Evolutionary conservation across 2,888 invertebrate species (phyloP), one percentile per base, ranked within the genome.

Genomic region (Andricus curvator): DNA sequence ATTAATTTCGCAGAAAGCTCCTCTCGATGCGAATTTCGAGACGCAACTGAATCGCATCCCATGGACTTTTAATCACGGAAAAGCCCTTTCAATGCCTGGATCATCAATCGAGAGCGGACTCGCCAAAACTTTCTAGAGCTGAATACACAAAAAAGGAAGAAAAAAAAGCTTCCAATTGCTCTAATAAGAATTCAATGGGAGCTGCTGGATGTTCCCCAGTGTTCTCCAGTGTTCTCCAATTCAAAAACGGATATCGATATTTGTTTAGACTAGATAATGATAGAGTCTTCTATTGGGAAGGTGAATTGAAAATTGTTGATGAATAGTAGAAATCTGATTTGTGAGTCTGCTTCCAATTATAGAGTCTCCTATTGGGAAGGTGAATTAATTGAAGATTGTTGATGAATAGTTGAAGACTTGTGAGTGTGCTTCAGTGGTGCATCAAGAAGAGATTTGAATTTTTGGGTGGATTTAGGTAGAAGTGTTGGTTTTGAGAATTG

Each of bases 1-100:
- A 70, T 70, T 70, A 70, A 70, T 70, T 70, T 70, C 48, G 70
- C 70, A 70, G 51, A 70, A 70, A 70, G 70, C 70, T 70, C 51
- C 20, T 70, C 51, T 48, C 70, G 29, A 20, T 51, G 17, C 70
- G 29, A 70, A 70, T 70, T 70, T 70, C 51, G 29, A 70, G 29
- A 70, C 70, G 48, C 70, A 70, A 29, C 22, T 41, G 22, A 70
- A 70, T 70, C 70, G 70, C 20, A 70, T 70, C n/a, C 29, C 70
- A 70, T 51, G 51, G 51, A 51, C 70, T 70, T 70, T 70, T 70
- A 70, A 70, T 70, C 51, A 70, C 29, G 51, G 48, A 51, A 70
- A 70, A 70, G 70, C 70, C 20, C 70, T 70, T 60, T 70, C 48
- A 70, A 70, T 70, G 29, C 51, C 29, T 29, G 44, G 29, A 48